Percentiles rank a stretch among this genome's conserved stretches.
Conservation (phyloP, 2,113 vertebrate species). For the Psittacara wagleri region DNA sequence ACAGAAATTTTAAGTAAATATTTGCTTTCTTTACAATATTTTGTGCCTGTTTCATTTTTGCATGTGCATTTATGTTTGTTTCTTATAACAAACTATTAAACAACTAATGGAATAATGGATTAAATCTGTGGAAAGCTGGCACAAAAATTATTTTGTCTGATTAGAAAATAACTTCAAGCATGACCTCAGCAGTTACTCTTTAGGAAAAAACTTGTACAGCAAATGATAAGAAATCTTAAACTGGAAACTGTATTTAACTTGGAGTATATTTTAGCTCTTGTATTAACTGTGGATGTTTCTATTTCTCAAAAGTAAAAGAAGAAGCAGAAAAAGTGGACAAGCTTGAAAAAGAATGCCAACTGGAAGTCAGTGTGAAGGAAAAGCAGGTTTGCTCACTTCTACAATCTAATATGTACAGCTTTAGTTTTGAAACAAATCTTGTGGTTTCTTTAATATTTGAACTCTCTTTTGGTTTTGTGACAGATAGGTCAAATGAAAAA, state of each 20-base stretch:
- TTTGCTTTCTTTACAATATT: background rate
- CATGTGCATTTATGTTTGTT: background rate
- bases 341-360: slow-evolving; percentile 77
- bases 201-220: background rate
- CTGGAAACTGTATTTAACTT: background rate
- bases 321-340: slow-evolving; percentile 78
- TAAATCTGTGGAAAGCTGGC: background rate
- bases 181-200: background rate
- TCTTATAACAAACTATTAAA: background rate
- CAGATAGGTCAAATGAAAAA: background rate
- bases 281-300: background rate
- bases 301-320: slow-evolving; percentile 83
- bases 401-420: background rate
- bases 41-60: background rate
- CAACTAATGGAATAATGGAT: background rate
- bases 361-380: slow-evolving; percentile 79
- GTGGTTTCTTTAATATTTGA: background rate
- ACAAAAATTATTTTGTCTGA: background rate
- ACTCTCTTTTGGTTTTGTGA: background rate
- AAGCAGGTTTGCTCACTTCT: slow-evolving; percentile 79
- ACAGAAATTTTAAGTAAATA: background rate
- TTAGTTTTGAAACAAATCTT: background rate
- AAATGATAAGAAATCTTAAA: background rate
- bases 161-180: background rate
- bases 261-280: background rate